Conservation (phyloP, 2,888 invertebrate species). For the Epistrophe eligans region DNA sequence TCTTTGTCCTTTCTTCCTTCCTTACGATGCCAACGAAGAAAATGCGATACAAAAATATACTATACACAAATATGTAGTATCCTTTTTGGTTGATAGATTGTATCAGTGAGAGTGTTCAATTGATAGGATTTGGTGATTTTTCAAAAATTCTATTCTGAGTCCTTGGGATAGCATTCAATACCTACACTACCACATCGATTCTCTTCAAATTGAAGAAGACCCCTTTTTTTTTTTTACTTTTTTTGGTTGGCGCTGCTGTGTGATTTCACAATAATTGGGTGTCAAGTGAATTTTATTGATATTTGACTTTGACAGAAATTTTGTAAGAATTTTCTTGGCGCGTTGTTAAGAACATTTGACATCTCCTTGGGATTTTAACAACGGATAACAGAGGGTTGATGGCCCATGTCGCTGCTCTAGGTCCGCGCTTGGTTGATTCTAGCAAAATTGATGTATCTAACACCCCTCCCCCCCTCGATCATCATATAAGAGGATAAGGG, state of each 20-base stretch:
- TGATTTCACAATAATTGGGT: constrained; percentile 75
- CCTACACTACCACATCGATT: background rate
- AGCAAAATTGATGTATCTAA: background rate
- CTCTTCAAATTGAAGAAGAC: background rate
- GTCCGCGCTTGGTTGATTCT: constrained; percentile 53
- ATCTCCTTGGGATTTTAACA: constrained; percentile 28
- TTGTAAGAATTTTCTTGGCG: constrained; percentile 56
- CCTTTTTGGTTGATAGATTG: constrained; percentile 48
- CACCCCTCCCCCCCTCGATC: too few species aligned
- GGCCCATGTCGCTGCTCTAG: constrained; percentile 58
- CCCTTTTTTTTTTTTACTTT: background rate
- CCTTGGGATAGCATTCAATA: background rate
- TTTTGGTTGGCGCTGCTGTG: constrained; percentile 7
- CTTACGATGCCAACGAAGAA: constrained; percentile 14
- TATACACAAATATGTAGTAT: constrained; percentile 15
- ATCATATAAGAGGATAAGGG: too few species aligned
- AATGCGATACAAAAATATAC: constrained; percentile 27
- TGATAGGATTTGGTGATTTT: constrained; percentile 70
- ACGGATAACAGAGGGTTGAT: constrained; percentile 61
- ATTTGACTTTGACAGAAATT: constrained; percentile 75
- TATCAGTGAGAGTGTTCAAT: constrained; percentile 59
- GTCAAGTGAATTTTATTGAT: constrained; percentile 76
- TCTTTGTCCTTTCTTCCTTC: background rate
- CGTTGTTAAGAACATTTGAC: constrained; percentile 68
- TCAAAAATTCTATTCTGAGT: constrained; percentile 7